These are phyloP conservation scores for Axea sp. DNA, from an alignment of 2,888 invertebrate genomes.

Conservation along the genomic window DNA sequence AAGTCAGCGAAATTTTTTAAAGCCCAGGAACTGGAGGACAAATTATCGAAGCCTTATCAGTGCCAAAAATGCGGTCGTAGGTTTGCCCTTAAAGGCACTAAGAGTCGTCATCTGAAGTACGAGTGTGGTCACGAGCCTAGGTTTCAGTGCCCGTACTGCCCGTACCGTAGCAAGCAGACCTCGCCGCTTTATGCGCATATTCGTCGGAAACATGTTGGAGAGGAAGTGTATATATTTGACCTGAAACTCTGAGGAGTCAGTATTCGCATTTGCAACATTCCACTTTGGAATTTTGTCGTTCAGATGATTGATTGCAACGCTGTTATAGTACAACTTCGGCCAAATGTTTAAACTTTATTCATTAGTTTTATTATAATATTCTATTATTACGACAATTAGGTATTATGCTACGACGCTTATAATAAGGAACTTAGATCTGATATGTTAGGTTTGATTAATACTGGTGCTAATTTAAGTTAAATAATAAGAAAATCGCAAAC, in stretches of 20 bases:
- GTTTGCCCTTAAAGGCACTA: constrained; percentile 71
- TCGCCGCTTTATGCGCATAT: constrained; percentile 71
- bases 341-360: constrained; percentile 26
- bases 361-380: no score
- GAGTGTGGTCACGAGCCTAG: constrained; percentile 74
- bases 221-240: constrained; percentile 65
- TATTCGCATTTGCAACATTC: constrained; percentile 5
- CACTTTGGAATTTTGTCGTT: not conserved
- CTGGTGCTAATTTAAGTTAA: not conserved
- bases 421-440: no score
- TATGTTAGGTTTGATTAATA: not conserved
- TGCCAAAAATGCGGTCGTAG: constrained; percentile 74
- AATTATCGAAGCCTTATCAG: constrained; percentile 61
- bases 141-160: constrained; percentile 74
- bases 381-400: no score
- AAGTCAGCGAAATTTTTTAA: constrained; percentile 18
- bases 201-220: constrained; percentile 69
- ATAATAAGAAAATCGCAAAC: no score
- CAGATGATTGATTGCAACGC: constrained; percentile 3
- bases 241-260: constrained; percentile 45
- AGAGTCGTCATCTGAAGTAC: constrained; percentile 73
- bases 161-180: constrained; percentile 69
- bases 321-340: constrained; percentile 30
- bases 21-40: constrained; percentile 6
- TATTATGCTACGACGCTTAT: no score